phyloP scores from a whole-genome alignment of 2,797 vertebrate genomes.

The Morus bassanus region DNA sequence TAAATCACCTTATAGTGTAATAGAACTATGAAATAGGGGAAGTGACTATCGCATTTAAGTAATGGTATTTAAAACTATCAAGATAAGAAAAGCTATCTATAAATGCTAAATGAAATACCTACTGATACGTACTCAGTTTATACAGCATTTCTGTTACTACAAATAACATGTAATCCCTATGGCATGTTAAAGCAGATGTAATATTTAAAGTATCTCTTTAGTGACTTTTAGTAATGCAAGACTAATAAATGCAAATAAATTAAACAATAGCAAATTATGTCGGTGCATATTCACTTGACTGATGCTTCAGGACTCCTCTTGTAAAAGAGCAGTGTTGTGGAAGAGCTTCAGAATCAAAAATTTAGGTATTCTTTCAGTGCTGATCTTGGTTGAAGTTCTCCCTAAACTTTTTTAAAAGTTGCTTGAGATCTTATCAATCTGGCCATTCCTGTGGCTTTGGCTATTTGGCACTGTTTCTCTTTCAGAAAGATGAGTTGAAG shows the following conservation, averaged over 20 bases:
- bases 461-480: background rate
- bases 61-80: background rate
- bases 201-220: background rate
- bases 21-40: background rate
- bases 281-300: background rate
- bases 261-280: background rate
- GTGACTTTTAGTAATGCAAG: background rate
- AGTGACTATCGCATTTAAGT: background rate
- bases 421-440: background rate
- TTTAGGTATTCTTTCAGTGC: background rate
- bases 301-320: background rate
- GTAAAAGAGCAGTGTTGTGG: background rate
- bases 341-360: background rate
- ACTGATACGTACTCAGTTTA: fast-evolving
- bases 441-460: background rate
- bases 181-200: background rate
- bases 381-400: background rate
- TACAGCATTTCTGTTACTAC: background rate
- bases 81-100: background rate
- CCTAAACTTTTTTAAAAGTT: background rate
- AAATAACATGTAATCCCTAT: background rate
- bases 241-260: background rate
- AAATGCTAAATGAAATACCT: background rate
- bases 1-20: background rate
- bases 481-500: slow-evolving; percentile 89